Percentiles rank a stretch among this genome's conserved stretches.
Evolutionary conservation across 2,888 invertebrate species (phyloP).

Genomic region (Halictus ligatus): DNA sequence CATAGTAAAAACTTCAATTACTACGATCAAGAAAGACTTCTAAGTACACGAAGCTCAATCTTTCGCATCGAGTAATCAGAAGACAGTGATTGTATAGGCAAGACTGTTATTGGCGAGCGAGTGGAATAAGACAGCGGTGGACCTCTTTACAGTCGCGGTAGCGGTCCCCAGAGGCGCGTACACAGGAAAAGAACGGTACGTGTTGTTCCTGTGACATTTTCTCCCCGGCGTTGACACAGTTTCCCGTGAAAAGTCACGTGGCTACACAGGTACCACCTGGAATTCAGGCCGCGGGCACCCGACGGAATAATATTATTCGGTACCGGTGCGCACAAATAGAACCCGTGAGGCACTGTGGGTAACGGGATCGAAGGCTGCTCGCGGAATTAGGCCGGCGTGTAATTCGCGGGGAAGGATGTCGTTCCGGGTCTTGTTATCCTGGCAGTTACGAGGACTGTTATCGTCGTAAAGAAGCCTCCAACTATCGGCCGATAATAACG

Average conservation of each 20-base stretch:
- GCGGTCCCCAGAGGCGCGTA: neutral
- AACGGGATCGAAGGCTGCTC: constrained; percentile 24
- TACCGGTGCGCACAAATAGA: constrained; percentile 12
- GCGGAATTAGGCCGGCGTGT: constrained; percentile 34
- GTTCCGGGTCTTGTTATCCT: constrained; percentile 45
- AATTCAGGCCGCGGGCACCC: constrained; percentile 31
- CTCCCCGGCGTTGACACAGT: neutral
- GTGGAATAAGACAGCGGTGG: neutral
- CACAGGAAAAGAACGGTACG: neutral
- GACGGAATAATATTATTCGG: constrained; percentile 31
- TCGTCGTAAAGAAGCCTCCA: constrained; percentile 31
- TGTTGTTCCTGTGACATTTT: neutral
- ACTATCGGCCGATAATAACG: constrained; percentile 47
- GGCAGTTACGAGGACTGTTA: constrained; percentile 43
- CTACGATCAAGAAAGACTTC: no score
- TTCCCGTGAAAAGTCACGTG: neutral
- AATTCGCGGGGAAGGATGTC: constrained; percentile 37
- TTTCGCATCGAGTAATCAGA: neutral
- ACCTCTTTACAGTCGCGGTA: neutral
- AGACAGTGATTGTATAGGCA: neutral
- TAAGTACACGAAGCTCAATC: no score
- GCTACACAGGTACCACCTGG: neutral
- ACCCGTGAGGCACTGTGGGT: neutral
- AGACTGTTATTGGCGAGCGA: neutral
- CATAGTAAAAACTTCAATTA: no score